These are phyloP conservation scores for Seriola rivoliana DNA, from an alignment of 2,113 vertebrate genomes.

Conservation along the genomic window DNA sequence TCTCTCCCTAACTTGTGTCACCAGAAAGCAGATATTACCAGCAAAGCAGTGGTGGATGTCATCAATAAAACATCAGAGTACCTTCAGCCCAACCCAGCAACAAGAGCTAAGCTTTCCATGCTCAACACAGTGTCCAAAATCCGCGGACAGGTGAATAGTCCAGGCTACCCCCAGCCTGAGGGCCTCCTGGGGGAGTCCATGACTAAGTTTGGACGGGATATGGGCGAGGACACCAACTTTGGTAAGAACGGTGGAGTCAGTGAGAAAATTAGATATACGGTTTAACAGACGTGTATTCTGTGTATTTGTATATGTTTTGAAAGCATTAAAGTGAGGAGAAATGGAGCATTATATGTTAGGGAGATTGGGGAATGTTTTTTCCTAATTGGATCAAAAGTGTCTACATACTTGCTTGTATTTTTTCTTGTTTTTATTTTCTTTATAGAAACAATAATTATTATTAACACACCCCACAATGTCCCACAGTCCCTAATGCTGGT, in stretches of 20 bases:
- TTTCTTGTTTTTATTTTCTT: neutral
- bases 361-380: neutral
- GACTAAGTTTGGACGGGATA: conserved; percentile 92
- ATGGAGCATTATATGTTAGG: neutral
- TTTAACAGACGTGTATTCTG: neutral
- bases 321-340: neutral
- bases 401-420: neutral
- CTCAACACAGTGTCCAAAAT: conserved; percentile 96
- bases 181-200: conserved; percentile 95
- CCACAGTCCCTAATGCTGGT: conserved; percentile 3
- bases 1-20: conserved; percentile 10
- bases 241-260: conserved; percentile 83
- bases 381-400: neutral
- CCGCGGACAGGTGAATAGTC: conserved; percentile 93
- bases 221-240: conserved; percentile 94
- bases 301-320: neutral
- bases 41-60: conserved; percentile 94
- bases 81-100: conserved; percentile 93
- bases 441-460: neutral
- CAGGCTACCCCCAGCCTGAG: conserved; percentile 94
- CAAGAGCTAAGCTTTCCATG: conserved; percentile 94
- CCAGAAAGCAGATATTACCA: conserved; percentile 96
- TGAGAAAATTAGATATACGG: neutral
- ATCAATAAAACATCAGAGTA: conserved; percentile 94
- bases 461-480: neutral